Evolutionary conservation across 2,113 vertebrate genomes (phyloP).

Genomic region (Thunnus thynnus): DNA sequence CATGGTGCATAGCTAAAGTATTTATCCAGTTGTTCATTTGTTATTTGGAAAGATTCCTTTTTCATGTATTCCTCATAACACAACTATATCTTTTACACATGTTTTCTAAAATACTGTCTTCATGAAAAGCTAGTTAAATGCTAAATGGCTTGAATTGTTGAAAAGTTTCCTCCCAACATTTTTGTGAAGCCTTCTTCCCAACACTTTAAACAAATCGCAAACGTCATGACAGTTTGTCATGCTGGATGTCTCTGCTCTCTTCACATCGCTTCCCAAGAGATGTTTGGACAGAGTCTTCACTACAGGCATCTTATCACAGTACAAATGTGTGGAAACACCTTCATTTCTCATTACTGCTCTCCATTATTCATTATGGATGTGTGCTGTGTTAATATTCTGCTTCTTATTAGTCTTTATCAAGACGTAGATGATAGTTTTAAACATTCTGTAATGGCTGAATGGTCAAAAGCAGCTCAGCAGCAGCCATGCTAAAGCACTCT

Average conservation of each 20-base stretch:
- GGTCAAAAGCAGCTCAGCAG: constrained; percentile 8
- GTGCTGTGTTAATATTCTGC: constrained; percentile 10
- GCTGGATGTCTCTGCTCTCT: not conserved
- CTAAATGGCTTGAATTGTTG: constrained; percentile 34
- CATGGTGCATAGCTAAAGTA: constrained; percentile 40
- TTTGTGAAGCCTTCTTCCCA: constrained; percentile 9
- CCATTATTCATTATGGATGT: constrained; percentile 14
- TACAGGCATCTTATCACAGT: constrained; percentile 13
- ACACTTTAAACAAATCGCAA: constrained; percentile 43
- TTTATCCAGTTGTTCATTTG: constrained; percentile 47
- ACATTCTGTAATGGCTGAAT: not conserved
- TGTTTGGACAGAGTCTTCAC: constrained; percentile 53
- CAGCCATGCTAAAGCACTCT: constrained; percentile 16
- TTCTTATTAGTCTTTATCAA: constrained; percentile 22
- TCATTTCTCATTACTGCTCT: constrained; percentile 24
- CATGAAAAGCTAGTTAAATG: constrained; percentile 38
- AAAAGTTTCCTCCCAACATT: constrained; percentile 17
- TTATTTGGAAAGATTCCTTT: constrained; percentile 41
- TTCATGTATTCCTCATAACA: constrained; percentile 38
- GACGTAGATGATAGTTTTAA: constrained; percentile 36
- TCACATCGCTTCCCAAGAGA: constrained; percentile 1
- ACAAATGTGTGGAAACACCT: not conserved
- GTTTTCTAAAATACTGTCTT: constrained; percentile 39
- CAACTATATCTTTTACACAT: constrained; percentile 7
- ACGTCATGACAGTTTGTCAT: constrained; percentile 14